These are phyloP conservation scores for Crotalus viridis DNA, from an alignment of 2,113 vertebrate genomes.

Conservation along the genomic window DNA sequence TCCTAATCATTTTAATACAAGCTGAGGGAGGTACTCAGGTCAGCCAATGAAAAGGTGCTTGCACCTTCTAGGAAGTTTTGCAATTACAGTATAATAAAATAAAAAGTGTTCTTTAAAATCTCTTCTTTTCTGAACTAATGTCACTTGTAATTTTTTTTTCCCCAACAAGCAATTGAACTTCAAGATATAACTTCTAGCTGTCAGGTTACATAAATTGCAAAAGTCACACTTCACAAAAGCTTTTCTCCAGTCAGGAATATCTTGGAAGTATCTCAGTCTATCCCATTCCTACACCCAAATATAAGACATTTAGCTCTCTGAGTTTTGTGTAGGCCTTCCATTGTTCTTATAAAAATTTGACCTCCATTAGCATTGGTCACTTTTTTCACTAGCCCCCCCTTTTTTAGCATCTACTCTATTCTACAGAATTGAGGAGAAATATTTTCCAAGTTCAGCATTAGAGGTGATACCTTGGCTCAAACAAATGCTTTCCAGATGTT, in stretches of 20 bases:
- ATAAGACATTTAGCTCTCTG: not conserved
- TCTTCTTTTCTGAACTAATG: constrained; percentile 16
- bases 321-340: not conserved
- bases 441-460: not conserved
- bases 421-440: not conserved
- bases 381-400: not conserved
- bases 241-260: not conserved
- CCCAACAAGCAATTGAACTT: constrained; percentile 7
- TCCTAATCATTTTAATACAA: not conserved
- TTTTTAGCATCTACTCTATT: not conserved
- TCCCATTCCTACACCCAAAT: not conserved
- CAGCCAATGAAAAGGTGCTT: not conserved
- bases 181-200: not conserved
- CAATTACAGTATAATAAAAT: not conserved
- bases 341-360: not conserved
- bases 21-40: not conserved
- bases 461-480: not conserved
- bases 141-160: not conserved
- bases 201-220: not conserved
- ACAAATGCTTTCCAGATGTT: not conserved
- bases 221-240: not conserved
- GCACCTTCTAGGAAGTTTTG: constrained; percentile 3
- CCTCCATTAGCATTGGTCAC: not conserved
- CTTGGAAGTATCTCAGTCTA: not conserved
- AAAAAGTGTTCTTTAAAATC: constrained; percentile 17